Evolutionary conservation across 2,113 vertebrate genomes (phyloP).

Genomic region (Pandion haliaetus): DNA sequence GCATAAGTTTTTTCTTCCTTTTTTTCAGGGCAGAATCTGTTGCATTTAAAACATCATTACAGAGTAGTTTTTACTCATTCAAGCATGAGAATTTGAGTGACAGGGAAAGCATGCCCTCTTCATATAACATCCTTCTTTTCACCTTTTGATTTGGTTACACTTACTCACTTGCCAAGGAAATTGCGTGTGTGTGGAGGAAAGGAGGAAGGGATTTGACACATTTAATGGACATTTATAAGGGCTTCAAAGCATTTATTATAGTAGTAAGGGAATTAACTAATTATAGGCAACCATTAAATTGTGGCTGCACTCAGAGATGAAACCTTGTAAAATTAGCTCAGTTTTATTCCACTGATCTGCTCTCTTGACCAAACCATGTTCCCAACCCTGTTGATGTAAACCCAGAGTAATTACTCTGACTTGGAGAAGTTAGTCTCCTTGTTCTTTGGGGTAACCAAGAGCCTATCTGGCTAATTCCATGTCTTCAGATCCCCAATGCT

Average conservation of each 20-base stretch:
- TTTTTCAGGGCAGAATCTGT: background rate
- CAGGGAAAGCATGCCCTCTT: slow-evolving; percentile 30
- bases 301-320: background rate
- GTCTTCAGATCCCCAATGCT: background rate
- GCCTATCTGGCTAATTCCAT: background rate
- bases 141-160: background rate
- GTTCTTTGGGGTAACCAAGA: background rate
- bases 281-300: slow-evolving; percentile 48
- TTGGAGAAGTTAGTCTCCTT: background rate
- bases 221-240: slow-evolving; percentile 34
- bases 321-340: slow-evolving; percentile 18
- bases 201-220: slow-evolving; percentile 28
- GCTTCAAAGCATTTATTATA: slow-evolving; percentile 17
- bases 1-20: background rate
- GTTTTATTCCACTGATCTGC: slow-evolving; percentile 6
- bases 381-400: background rate
- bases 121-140: background rate
- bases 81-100: slow-evolving; percentile 44
- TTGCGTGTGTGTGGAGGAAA: background rate
- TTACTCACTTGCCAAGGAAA: slow-evolving; percentile 50
- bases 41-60: slow-evolving; percentile 5
- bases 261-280: slow-evolving; percentile 41
- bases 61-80: background rate
- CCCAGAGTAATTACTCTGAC: slow-evolving; percentile 3
- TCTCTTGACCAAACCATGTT: slow-evolving; percentile 26